These are phyloP conservation scores for Tadarida brasiliensis DNA, from an alignment of 2,797 vertebrate species.

Conservation along the genomic window DNA sequence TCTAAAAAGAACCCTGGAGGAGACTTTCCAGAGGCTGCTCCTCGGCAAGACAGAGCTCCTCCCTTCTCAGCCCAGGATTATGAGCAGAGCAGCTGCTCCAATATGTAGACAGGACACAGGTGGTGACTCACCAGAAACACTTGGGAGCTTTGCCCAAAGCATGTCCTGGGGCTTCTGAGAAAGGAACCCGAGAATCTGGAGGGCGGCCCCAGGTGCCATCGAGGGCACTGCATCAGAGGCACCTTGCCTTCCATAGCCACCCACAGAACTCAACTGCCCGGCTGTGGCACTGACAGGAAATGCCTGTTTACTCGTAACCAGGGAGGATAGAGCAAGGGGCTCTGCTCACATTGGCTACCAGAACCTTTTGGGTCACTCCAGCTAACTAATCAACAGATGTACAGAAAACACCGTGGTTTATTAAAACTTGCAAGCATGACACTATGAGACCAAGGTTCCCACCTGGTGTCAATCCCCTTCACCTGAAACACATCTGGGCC, in stretches of 20 bases:
- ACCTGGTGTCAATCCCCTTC: neutral
- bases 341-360: neutral
- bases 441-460: neutral
- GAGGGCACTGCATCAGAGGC: neutral
- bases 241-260: no score
- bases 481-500: neutral
- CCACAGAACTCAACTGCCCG: neutral
- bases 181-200: neutral
- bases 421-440: neutral
- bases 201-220: neutral
- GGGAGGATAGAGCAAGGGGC: neutral
- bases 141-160: neutral
- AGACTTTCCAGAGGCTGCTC: neutral
- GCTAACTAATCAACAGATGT: neutral
- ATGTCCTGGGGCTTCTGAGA: neutral
- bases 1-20: neutral
- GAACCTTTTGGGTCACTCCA: neutral
- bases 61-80: neutral
- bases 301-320: neutral
- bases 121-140: neutral
- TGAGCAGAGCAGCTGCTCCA: neutral
- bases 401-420: neutral
- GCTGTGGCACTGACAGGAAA: neutral
- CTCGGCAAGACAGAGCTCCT: neutral
- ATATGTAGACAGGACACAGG: neutral